phyloP scores from a whole-genome alignment of 2,113 vertebrate species.

The Pollimyrus isidori region DNA sequence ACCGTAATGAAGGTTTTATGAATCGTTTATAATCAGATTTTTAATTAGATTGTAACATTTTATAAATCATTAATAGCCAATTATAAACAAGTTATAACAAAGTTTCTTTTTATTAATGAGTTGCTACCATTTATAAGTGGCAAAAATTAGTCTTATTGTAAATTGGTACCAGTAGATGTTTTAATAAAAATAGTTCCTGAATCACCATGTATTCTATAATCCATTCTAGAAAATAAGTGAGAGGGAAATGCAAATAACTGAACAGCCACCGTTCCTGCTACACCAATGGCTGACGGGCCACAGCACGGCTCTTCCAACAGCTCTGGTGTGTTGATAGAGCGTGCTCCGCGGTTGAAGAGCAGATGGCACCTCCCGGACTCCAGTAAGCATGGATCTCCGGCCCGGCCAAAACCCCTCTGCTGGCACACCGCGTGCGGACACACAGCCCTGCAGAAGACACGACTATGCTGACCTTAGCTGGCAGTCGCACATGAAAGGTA shows the following conservation, averaged over 20 bases:
- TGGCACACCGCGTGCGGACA: not conserved
- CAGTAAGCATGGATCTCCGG: conserved; percentile 7
- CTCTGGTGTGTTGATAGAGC: not conserved
- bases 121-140: not conserved
- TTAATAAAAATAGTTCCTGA: not conserved
- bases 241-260: not conserved
- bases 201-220: not conserved
- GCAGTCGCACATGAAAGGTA: not conserved
- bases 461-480: not conserved
- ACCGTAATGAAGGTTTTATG: not conserved
- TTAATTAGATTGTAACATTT: not conserved
- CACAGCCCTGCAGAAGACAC: not conserved
- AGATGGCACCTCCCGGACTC: conserved; percentile 22
- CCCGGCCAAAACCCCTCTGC: not conserved
- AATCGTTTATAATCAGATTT: not conserved
- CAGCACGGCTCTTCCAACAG: not conserved
- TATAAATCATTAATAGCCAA: not conserved
- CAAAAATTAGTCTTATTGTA: not conserved
- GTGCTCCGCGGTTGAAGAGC: conserved; percentile 15
- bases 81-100: not conserved
- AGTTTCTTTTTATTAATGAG: not conserved
- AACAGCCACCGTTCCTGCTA: not conserved
- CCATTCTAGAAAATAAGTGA: not conserved
- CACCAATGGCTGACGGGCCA: not conserved
- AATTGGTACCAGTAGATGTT: not conserved